Conservation (phyloP, 2,888 invertebrate genomes). For the Tiliacea citrago region DNA sequence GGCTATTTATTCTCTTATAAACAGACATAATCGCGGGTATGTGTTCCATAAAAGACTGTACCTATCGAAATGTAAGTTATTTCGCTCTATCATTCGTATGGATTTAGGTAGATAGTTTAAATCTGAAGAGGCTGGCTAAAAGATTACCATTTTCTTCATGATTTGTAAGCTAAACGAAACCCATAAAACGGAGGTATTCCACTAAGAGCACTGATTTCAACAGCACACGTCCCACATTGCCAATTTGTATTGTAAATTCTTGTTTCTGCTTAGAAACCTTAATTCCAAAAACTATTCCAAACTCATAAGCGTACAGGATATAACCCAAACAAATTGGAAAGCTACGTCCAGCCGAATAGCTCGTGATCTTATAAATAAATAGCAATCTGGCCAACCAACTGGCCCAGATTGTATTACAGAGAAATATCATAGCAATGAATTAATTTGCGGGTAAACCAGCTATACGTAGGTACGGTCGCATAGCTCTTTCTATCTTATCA, state of each 20-base stretch:
- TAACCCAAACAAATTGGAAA: slow-evolving; percentile 48
- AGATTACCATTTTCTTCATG: slow-evolving; percentile 2
- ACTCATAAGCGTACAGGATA: slow-evolving; percentile 33
- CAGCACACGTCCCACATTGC: slow-evolving; percentile 1
- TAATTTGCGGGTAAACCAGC: slow-evolving; percentile 53
- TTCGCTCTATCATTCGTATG: background rate
- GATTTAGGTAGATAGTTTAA: background rate
- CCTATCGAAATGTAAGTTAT: background rate
- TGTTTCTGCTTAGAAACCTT: slow-evolving; percentile 15
- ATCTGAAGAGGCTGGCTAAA: background rate
- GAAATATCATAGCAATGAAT: slow-evolving; percentile 53
- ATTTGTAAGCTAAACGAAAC: slow-evolving; percentile 15
- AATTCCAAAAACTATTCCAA: slow-evolving; percentile 43
- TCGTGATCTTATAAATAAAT: slow-evolving; percentile 51
- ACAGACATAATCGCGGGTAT: slow-evolving; percentile 10
- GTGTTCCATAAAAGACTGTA: slow-evolving; percentile 7
- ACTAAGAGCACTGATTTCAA: no score
- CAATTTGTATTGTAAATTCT: slow-evolving; percentile 28
- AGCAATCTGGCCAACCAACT: slow-evolving; percentile 31
- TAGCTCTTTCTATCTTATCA: slow-evolving; percentile 72
- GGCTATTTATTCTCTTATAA: slow-evolving; percentile 30
- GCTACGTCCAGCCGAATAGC: slow-evolving; percentile 43
- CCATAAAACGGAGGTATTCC: no score
- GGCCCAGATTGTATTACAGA: slow-evolving; percentile 48
- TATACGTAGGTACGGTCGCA: slow-evolving; percentile 40